These are phyloP conservation scores for Knipowitschia caucasica DNA, from an alignment of 2,797 vertebrate species.

Conservation along the genomic window DNA sequence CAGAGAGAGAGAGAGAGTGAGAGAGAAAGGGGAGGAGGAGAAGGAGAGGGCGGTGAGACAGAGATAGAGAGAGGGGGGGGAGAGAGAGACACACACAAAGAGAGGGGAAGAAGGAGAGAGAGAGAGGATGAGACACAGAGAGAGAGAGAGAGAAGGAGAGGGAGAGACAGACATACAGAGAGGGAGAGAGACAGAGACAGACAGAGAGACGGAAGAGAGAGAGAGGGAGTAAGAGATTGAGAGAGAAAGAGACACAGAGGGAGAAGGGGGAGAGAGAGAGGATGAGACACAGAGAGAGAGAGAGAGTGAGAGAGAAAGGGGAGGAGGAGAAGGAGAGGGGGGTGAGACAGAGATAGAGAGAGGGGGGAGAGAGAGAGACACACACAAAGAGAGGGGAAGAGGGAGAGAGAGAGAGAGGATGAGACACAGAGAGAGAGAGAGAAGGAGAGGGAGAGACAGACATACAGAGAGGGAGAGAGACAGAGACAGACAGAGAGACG, in stretches of 20 bases:
- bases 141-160: neutral
- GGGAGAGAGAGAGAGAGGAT: constrained; percentile 3
- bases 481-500: neutral
- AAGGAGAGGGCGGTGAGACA: too few relatives aligned
- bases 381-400: neutral
- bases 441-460: neutral
- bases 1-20: neutral
- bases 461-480: constrained; percentile 33
- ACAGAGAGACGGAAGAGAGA: neutral
- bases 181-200: constrained; percentile 30
- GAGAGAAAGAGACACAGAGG: constrained; percentile 19
- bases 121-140: neutral
- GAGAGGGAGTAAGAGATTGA: neutral
- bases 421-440: neutral
- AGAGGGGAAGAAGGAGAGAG: neutral
- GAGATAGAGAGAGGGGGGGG: constrained; percentile 3
- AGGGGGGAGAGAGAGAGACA: neutral
- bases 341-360: too few relatives aligned
- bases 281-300: constrained; percentile 32
- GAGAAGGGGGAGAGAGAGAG: neutral
- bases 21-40: too few relatives aligned
- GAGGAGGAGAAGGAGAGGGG: neutral
- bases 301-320: neutral
- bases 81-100: too few relatives aligned
- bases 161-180: neutral